These are phyloP conservation scores for Eupristina koningsbergeri DNA, from an alignment of 1,140 invertebrate species.

Conservation along the genomic window DNA sequence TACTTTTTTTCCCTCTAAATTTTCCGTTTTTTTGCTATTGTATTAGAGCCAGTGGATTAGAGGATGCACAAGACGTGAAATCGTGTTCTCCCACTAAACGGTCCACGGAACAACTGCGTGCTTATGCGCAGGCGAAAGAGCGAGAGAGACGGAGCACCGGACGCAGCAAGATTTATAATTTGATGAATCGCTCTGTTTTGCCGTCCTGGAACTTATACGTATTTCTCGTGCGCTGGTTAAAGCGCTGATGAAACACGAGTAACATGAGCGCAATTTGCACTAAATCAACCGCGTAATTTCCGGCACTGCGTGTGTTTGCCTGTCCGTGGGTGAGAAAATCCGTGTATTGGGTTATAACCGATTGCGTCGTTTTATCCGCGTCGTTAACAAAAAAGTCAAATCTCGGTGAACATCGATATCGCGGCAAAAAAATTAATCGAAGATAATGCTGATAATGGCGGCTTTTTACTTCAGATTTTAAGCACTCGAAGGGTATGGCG, in stretches of 20 bases:
- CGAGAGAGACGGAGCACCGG: background rate
- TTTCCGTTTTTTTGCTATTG: background rate
- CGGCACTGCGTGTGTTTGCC: background rate
- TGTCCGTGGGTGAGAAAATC: background rate
- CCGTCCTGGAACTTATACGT: conserved; percentile 27
- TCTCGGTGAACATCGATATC: conserved; percentile 19
- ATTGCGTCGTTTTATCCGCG: background rate
- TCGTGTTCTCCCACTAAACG: conserved; percentile 21
- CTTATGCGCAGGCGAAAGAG: background rate
- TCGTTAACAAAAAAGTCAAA: background rate
- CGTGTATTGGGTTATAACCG: background rate
- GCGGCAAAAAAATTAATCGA: conserved; percentile 33
- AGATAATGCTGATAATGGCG: conserved; percentile 32
- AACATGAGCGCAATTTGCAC: conserved; percentile 47
- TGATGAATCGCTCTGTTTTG: conserved; percentile 43
- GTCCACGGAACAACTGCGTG: background rate
- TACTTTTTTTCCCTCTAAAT: background rate
- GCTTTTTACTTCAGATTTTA: conserved; percentile 8
- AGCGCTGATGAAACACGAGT: conserved; percentile 47
- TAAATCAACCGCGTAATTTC: conserved; percentile 47
- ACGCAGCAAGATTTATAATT: conserved; percentile 36
- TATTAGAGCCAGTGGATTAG: no score
- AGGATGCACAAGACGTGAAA: background rate
- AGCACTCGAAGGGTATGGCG: background rate
- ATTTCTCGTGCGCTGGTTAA: conserved; percentile 34